Percentiles rank a stretch among this genome's conserved stretches.
These are phyloP conservation scores for Theocolax elegans DNA, from an alignment of 1,140 invertebrate genomes.

Conservation along the genomic window DNA sequence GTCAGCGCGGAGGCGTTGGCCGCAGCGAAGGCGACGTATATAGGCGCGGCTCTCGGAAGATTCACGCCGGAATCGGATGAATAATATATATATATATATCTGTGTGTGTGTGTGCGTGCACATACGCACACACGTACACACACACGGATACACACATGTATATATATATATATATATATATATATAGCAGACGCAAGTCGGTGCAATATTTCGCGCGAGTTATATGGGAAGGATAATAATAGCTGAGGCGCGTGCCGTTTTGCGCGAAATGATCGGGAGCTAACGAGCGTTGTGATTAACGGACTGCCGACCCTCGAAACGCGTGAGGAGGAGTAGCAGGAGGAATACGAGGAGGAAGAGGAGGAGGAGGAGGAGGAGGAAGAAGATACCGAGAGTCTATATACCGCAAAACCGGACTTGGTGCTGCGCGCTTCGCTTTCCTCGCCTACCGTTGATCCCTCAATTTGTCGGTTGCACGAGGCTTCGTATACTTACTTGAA, in stretches of 20 bases:
- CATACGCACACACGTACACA: too few species aligned
- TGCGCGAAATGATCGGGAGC: constrained; percentile 55
- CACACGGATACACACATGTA: too few species aligned
- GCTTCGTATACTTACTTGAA: too few species aligned
- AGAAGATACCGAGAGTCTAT: constrained; percentile 34
- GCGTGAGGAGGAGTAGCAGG: neutral
- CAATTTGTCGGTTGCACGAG: constrained; percentile 12
- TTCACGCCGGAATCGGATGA: too few species aligned
- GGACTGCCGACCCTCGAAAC: constrained; percentile 39
- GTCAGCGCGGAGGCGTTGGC: constrained; percentile 46
- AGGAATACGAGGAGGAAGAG: neutral
- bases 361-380: neutral
- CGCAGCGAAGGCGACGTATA: constrained; percentile 34
- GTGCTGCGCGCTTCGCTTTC: constrained; percentile 3
- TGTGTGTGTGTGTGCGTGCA: neutral
- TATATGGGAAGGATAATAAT: too few species aligned
- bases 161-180: too few species aligned
- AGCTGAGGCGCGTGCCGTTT: constrained; percentile 33
- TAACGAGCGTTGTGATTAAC: constrained; percentile 55
- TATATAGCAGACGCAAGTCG: too few species aligned
- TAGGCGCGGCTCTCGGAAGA: constrained; percentile 4
- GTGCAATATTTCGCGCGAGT: too few species aligned
- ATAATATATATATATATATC: too few species aligned
- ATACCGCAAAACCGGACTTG: constrained; percentile 19
- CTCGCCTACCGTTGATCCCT: constrained; percentile 28